Conservation (phyloP, 2,113 vertebrate genomes). For the Lepus americanus region DNA sequence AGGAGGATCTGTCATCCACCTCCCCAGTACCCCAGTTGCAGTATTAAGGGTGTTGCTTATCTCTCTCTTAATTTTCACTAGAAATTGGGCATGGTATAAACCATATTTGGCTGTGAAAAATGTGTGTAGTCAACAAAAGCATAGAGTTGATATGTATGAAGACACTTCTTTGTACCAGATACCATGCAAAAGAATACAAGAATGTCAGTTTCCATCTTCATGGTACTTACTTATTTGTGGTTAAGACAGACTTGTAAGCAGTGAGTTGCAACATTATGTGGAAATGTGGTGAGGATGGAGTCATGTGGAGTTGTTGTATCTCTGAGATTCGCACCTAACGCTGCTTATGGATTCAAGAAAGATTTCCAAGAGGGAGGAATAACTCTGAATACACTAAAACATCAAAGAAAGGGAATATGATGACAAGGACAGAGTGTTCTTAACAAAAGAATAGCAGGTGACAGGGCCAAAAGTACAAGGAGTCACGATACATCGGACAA, state of each 20-base stretch:
- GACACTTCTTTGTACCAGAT: no score
- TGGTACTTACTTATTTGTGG: accelerated
- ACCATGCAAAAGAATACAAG: not conserved
- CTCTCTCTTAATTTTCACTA: not conserved
- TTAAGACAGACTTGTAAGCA: accelerated
- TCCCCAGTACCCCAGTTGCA: not conserved
- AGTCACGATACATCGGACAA: not conserved
- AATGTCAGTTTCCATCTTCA: accelerated
- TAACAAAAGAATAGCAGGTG: not conserved
- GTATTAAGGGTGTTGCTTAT: not conserved
- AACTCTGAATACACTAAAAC: not conserved
- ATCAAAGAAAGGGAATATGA: not conserved
- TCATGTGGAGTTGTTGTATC: accelerated
- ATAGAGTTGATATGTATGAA: not conserved
- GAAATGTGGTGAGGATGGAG: accelerated
- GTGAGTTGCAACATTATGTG: accelerated
- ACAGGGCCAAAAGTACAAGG: not conserved
- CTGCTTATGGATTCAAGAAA: not conserved
- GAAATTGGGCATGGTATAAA: not conserved
- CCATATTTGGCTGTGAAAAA: not conserved
- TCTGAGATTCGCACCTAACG: not conserved
- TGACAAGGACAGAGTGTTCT: not conserved
- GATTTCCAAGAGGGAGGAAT: not conserved
- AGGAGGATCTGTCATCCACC: accelerated
- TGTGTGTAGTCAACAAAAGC: not conserved